Evolutionary conservation across 2,888 invertebrate species (phyloP), one percentile per base, ranked within the genome.

Genomic region (Ophraella communa): DNA sequence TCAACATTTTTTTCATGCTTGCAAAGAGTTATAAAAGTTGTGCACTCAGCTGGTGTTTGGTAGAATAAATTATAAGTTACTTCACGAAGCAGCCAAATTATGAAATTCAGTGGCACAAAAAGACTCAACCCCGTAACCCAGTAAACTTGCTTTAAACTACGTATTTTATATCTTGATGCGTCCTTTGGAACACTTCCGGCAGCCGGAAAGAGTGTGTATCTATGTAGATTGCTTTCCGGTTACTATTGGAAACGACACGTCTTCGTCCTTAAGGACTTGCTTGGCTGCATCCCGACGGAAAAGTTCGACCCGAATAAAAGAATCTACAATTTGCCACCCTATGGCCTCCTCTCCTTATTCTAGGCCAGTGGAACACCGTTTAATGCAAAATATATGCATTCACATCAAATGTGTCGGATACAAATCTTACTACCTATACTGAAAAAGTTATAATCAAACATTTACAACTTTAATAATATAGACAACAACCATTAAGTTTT

Each of bases 291-390:
- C 65, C 72, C 71, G 68, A 55, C 65, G 70, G 71, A 71, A 70
- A 68, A 52, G 51, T 53, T 60, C 70, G 65, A 58, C 66, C 62
- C 49, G 67, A 65, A 65, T 69, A 66, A 65, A 67, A 69, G 69
- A 73, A 71, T 73, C 71, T 71, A 73, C 70, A 73, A 73, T 73
- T 72, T 66, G 63, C 69, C 62, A 60, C 64, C 55, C 59, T 51
- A 57, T 64, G 62, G 55, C 56, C 57, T 21, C 21, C 17, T 17
- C 10, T 35, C 24, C n/a, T 14, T 47, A 47, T 4, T 23, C 14
- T 47, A 47, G 47, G 47, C 47, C 47, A 47, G 23, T 47, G 21
- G 20, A 11, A n/a, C 11, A 47, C 21, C 17, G 17, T 39, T 39
- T 39, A 2, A 14, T 4, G 7, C 1, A 17, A 17, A 14, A 4